Evolutionary conservation across 2,797 vertebrate genomes (phyloP).

Genomic region (Pantherophis alleghaniensis): DNA sequence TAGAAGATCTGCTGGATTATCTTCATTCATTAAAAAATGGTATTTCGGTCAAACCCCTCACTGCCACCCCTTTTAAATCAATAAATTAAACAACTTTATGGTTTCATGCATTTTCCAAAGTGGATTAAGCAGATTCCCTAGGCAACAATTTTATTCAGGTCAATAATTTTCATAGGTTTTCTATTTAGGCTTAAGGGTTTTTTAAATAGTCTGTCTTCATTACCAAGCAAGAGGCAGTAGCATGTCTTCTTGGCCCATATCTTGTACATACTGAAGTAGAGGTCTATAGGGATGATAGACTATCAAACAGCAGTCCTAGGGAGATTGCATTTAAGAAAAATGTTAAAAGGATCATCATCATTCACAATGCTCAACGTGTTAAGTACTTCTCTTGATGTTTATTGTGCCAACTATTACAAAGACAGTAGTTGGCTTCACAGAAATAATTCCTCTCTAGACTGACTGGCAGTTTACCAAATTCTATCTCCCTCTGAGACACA

Average conservation of each 20-base stretch:
- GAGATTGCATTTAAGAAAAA: constrained; percentile 64
- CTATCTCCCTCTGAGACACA: constrained; percentile 63
- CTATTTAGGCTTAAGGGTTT: constrained; percentile 47
- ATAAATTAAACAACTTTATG: background rate
- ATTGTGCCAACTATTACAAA: constrained; percentile 37
- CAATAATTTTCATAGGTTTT: background rate
- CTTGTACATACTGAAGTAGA: constrained; percentile 96
- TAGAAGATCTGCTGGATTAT: background rate
- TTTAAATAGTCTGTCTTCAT: constrained; percentile 61
- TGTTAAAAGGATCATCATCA: constrained; percentile 61
- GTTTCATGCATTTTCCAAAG: background rate
- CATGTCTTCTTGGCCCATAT: constrained; percentile 99
- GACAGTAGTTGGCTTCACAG: constrained; percentile 68
- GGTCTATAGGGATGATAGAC: constrained; percentile 99
- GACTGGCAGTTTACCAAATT: constrained; percentile 66
- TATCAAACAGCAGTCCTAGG: constrained; percentile 98
- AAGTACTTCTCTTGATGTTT: constrained; percentile 40
- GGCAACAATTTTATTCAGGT: background rate
- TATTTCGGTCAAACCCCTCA: background rate
- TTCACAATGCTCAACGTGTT: constrained; percentile 48
- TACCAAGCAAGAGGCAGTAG: constrained; percentile 97
- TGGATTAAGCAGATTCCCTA: background rate
- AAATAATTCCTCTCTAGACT: constrained; percentile 66
- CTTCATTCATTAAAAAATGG: background rate
- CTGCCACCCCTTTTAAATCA: background rate